Base-by-base conservation (phyloP, 2,888 invertebrate genomes). In the Criorhina ranunculi region DNA sequence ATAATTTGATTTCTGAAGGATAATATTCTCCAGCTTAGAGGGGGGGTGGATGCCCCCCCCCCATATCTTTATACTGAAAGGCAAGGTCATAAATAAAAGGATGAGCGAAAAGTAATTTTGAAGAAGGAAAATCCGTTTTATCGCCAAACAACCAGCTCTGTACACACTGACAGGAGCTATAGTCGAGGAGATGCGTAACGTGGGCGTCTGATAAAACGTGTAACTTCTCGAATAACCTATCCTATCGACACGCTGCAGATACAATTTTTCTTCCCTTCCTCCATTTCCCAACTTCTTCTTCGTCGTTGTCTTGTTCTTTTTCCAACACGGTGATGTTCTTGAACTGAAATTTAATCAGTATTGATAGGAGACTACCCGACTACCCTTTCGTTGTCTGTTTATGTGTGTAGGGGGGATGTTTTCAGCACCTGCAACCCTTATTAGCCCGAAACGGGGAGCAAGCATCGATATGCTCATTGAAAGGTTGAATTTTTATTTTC, bases 1-100 rank as follows among this genome's bases (percentile, higher is more conserved):
- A 83, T 79, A 83, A 83, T 83, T 83, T 83, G 73, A 83, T 83
- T 73, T 81, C 75, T 51, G 19, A n/a, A 55, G 83, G 67, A 73
- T 79, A 78, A 79, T 64, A 49, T 66, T 72, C 55, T 46, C 8
- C 37, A 35, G 35, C 24, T 19, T 12, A 19, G 53, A 4, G 17
- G 24, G 40, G 31, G 2, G 51, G 49, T 8, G 42, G 17, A 31
- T 2, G 40, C 29, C n/a, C 19, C 62, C n/a, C 29, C n/a, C 19
- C 62, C n/a, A 7, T 62, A 37, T 55, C 64, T 59, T 2, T 80
- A 49, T 57, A 8, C 57, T 29, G 2, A 49, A 24, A 40, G 69
- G 57, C 64, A 77, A 59, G 64, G 59, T 72, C 64, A 77, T 78
- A 72, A 66, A 67, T 72, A 72, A 82, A 78, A 59, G 72, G 72